These are phyloP conservation scores for Clamator glandarius DNA, from an alignment of 2,797 vertebrate species.

Conservation along the genomic window DNA sequence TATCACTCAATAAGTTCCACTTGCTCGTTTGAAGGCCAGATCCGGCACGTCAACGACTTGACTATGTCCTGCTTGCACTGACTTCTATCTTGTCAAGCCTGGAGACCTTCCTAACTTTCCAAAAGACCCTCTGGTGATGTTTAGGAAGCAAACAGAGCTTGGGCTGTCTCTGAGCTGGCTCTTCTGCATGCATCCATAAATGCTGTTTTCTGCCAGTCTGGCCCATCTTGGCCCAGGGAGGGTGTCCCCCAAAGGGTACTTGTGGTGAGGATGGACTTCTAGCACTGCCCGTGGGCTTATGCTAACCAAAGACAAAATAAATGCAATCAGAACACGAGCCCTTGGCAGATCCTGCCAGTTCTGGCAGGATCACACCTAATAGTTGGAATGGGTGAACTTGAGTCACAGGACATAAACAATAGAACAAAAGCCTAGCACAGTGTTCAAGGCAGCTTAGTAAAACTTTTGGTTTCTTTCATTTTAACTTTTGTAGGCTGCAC, in stretches of 20 bases:
- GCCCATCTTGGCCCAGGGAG: not conserved
- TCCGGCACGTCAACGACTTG: not conserved
- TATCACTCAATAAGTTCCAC: not conserved
- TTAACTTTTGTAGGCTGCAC: not conserved
- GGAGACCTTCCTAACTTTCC: not conserved
- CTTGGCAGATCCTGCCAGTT: not conserved
- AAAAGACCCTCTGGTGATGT: not conserved
- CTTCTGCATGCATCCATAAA: not conserved
- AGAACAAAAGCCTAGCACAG: not conserved
- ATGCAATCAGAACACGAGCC: not conserved
- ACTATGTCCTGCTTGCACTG: not conserved
- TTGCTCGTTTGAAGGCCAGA: not conserved
- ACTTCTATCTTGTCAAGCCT: not conserved
- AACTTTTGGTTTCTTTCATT: not conserved
- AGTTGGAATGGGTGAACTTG: not conserved
- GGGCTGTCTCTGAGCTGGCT: not conserved
- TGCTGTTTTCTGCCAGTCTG: not conserved
- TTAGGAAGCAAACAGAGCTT: not conserved
- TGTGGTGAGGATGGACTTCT: not conserved
- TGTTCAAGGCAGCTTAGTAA: not conserved
- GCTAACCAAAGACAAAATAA: constrained; percentile 15
- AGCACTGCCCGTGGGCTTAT: not conserved
- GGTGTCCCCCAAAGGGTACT: not conserved
- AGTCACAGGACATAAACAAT: not conserved
- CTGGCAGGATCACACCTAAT: constrained; percentile 4